phyloP scores from a whole-genome alignment of 2,888 invertebrate species.

The Tridacna crocea region DNA sequence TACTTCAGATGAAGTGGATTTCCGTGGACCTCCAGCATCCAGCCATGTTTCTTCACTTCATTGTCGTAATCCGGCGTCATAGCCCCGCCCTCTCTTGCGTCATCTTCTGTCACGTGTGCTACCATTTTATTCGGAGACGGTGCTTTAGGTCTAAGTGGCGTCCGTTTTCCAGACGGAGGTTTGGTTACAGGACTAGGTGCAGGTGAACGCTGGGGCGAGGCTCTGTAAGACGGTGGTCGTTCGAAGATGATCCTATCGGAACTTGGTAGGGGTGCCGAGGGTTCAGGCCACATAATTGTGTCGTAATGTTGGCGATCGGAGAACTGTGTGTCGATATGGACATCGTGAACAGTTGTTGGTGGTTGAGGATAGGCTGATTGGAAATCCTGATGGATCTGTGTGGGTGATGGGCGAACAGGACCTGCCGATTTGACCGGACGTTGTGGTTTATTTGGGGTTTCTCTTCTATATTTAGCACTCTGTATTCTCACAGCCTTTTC shows the following conservation, averaged over 20 bases:
- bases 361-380: constrained; percentile 18
- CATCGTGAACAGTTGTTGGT: constrained; percentile 24
- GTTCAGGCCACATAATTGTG: neutral
- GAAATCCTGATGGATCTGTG: constrained; percentile 24
- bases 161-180: constrained; percentile 52
- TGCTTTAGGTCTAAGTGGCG: constrained; percentile 54
- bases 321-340: constrained; percentile 22
- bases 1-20: constrained; percentile 81
- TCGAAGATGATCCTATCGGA: neutral
- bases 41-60: constrained; percentile 77
- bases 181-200: constrained; percentile 32
- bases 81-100: constrained; percentile 21
- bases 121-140: constrained; percentile 59
- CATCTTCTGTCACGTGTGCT: constrained; percentile 34
- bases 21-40: constrained; percentile 81
- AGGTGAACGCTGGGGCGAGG: constrained; percentile 24
- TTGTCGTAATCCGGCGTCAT: constrained; percentile 70
- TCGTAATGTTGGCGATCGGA: neutral
- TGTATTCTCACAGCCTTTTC: constrained; percentile 61
- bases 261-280: constrained; percentile 3
- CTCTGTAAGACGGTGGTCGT: constrained; percentile 22
- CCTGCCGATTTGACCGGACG: constrained; percentile 71
- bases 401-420: constrained; percentile 56
- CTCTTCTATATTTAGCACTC: constrained; percentile 69
- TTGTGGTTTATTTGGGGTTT: constrained; percentile 60